Evolutionary conservation across 2,888 invertebrate genomes (phyloP).

Genomic region (Drosophila koepferae): DNA sequence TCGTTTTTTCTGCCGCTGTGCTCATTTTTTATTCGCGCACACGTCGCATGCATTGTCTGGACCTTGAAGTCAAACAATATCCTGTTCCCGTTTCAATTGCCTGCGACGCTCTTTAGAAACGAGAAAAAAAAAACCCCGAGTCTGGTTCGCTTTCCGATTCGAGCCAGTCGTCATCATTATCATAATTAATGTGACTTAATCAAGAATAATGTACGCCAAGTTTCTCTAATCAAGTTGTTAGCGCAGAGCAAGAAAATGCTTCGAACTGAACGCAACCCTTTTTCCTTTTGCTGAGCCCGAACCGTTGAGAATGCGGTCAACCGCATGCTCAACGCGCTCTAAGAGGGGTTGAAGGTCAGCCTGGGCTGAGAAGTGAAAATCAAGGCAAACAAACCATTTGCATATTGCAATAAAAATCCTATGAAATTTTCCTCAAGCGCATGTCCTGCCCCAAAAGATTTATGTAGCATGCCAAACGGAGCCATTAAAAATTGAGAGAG

Average conservation of each 20-base stretch:
- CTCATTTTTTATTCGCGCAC: conserved; percentile 70
- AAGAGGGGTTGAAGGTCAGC: conserved; percentile 75
- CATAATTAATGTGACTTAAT: conserved; percentile 83
- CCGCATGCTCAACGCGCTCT: conserved; percentile 59
- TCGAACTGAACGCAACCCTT: conserved; percentile 46
- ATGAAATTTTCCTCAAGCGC: conserved; percentile 50
- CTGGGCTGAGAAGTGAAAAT: conserved; percentile 21
- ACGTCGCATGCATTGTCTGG: conserved; percentile 46
- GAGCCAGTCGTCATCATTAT: conserved; percentile 77
- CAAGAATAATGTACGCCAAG: conserved; percentile 78
- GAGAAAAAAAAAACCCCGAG: conserved; percentile 4
- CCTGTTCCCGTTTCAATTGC: conserved; percentile 83
- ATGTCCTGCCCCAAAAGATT: conserved; percentile 63
- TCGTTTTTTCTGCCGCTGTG: conserved; percentile 24
- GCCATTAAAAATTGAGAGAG: conserved; percentile 42
- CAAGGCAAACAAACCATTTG: conserved; percentile 57
- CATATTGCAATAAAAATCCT: conserved; percentile 73
- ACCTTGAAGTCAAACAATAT: conserved; percentile 54
- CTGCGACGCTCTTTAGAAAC: conserved; percentile 58
- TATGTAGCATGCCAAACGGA: conserved; percentile 61
- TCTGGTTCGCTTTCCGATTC: conserved; percentile 49
- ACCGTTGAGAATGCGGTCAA: conserved; percentile 77
- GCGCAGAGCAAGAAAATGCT: conserved; percentile 15
- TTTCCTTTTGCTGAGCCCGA: conserved; percentile 20
- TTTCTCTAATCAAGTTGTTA: conserved; percentile 75